Conservation (phyloP, 2,113 vertebrate species). For the Dicentrarchus labrax region DNA sequence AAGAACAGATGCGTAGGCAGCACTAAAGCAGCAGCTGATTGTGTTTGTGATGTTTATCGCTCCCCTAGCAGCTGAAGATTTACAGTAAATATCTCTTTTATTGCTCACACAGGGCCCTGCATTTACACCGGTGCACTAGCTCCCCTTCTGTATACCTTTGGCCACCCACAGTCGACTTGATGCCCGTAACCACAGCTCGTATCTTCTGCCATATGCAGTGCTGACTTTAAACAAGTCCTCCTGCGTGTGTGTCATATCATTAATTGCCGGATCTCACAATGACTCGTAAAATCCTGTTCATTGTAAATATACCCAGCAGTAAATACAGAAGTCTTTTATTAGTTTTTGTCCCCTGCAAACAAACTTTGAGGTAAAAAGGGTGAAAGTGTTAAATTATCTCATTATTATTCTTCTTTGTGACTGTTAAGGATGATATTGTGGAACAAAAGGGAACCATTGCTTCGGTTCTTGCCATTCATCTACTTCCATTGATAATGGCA, state of each 20-base stretch:
- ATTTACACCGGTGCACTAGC: conserved; percentile 57
- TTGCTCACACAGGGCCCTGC: conserved; percentile 63
- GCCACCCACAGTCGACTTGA: conserved; percentile 58
- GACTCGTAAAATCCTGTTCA: conserved; percentile 36
- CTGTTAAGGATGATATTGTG: neutral
- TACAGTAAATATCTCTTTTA: conserved; percentile 84
- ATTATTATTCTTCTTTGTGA: conserved; percentile 3
- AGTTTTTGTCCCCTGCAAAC: conserved; percentile 4
- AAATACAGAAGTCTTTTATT: conserved; percentile 45
- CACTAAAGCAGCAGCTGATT: conserved; percentile 80
- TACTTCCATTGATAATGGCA: conserved; percentile 2
- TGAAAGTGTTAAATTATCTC: conserved; percentile 10
- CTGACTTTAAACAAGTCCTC: conserved; percentile 56
- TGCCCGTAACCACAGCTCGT: conserved; percentile 61
- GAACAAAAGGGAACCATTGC: conserved; percentile 1
- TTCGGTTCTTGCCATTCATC: neutral
- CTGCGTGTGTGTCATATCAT: conserved; percentile 47
- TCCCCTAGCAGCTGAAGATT: conserved; percentile 78
- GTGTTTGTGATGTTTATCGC: conserved; percentile 83
- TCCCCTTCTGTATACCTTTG: conserved; percentile 35
- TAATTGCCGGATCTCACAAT: conserved; percentile 45
- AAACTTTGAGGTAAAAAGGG: conserved; percentile 37
- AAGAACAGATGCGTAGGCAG: conserved; percentile 79
- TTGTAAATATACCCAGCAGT: conserved; percentile 39
- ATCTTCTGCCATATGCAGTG: conserved; percentile 59